A percentile compares a stretch with the other conserved stretches of the same genome.
Conservation (phyloP, 1,140 invertebrate species). For the Aethina tumida region DNA sequence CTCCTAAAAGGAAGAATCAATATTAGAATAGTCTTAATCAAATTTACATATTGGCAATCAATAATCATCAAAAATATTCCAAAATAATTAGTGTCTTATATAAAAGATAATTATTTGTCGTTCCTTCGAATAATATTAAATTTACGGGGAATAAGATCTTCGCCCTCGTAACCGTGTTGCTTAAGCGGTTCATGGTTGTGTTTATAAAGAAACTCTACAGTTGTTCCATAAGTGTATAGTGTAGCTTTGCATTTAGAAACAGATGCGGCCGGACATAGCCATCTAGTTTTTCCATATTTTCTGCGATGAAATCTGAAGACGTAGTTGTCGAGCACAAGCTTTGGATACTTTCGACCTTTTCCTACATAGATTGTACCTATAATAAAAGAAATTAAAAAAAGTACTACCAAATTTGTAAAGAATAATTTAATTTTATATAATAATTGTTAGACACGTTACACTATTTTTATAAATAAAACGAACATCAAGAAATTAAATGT, state of each 20-base stretch:
- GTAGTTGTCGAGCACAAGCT: constrained; percentile 16
- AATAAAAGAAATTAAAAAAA: constrained; percentile 8
- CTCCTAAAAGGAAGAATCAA: too few relatives aligned
- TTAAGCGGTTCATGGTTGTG: constrained; percentile 15
- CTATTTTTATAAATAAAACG: neutral
- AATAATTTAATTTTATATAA: neutral
- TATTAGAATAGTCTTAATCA: too few relatives aligned
- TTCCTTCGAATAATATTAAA: constrained; percentile 11
- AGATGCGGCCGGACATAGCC: constrained; percentile 20
- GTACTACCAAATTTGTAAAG: neutral
- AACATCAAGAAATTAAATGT: neutral
- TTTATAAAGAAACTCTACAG: constrained; percentile 12
- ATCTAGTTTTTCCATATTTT: constrained; percentile 17
- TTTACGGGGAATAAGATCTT: constrained; percentile 9
- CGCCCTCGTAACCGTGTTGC: constrained; percentile 6
- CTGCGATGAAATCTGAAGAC: constrained; percentile 17
- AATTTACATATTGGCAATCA: too few relatives aligned
- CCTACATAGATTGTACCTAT: constrained; percentile 17
- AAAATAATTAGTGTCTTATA: too few relatives aligned
- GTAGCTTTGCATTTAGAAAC: constrained; percentile 22
- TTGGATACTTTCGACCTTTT: constrained; percentile 19
- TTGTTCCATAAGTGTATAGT: constrained; percentile 15
- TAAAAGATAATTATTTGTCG: too few relatives aligned
- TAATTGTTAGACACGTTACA: neutral
- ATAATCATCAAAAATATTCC: too few relatives aligned